Percentiles rank a stretch among this genome's conserved stretches.
These are phyloP conservation scores for Syngnathus floridae DNA, from an alignment of 2,113 vertebrate genomes.

Conservation along the genomic window DNA sequence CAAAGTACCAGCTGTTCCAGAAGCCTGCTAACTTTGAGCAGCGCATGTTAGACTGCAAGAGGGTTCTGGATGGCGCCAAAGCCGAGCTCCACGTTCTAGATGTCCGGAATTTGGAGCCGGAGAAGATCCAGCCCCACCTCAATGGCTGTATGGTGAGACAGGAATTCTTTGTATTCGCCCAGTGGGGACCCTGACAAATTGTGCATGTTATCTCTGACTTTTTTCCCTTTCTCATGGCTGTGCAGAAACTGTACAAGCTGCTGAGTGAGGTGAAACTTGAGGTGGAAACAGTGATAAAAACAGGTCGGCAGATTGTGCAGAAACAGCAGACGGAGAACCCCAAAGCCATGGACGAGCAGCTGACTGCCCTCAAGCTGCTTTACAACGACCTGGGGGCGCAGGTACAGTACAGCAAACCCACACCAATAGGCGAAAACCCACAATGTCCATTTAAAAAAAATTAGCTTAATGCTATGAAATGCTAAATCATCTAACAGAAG, in stretches of 20 bases:
- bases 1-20: constrained; percentile 96
- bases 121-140: constrained; percentile 83
- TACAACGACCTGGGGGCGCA: constrained; percentile 95
- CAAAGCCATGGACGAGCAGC: constrained; percentile 90
- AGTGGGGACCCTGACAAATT: neutral
- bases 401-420: constrained; percentile 58
- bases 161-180: neutral
- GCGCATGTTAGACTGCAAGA: constrained; percentile 92
- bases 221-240: neutral
- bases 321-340: constrained; percentile 97
- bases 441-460: neutral
- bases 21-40: constrained; percentile 98
- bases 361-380: constrained; percentile 89
- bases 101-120: constrained; percentile 79
- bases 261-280: constrained; percentile 96
- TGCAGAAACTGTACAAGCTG: constrained; percentile 91
- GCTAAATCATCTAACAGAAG: too few species aligned
- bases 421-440: neutral
- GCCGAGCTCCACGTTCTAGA: constrained; percentile 83
- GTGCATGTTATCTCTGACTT: neutral
- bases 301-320: constrained; percentile 95
- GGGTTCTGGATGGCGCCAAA: constrained; percentile 84
- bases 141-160: constrained; percentile 85
- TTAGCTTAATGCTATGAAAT: too few species aligned
- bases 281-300: constrained; percentile 98